Base-by-base conservation (phyloP, 2,797 vertebrate genomes). In the Acanthiza pusilla region DNA sequence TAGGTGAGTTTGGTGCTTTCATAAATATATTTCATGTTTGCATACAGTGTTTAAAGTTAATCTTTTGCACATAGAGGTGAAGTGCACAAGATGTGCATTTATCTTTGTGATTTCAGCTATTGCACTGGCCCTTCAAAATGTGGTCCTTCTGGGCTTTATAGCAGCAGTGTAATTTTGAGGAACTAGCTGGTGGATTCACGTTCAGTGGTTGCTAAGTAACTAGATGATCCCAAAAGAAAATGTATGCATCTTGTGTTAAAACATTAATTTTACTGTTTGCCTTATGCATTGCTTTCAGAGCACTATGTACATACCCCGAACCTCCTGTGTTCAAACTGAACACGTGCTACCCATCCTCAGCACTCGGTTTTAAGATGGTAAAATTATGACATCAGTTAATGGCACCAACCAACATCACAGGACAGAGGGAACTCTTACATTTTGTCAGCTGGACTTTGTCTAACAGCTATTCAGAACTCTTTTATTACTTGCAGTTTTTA, bases 121-220 rank as follows among this genome's bases (percentile, higher is more conserved):
- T 86, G 32, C 73, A 76, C 13, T 47, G n/a, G 47, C 60, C 38
- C 43, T 72, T 94, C 45, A 78, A 68, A 91, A 92, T 84, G 53
- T 91, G 58, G 53, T 83, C 72, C 58, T 91, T 83, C 47, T 53
- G 61, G 50, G 32, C 70, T 91, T 80, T 66, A 22, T 32, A 76
- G 66, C 71, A 66, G 54, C 27, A 79, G 16, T 58, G 26, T 51
- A 60, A 88, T 66, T 92, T 83, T 96, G 71, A 94, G 60, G 66
- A 91, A 50, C 67, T 67, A 62, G 47, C 60, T 89, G 60, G 4
- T 63, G 88, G 62, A 89, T 94, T 94, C 91, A 40, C 76, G 43
- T 71, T 94, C 36, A 26, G 53, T 60, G 51, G 94, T 97, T 97
- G 94, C 96, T 96, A 91, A 91, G 96, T 80, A 96, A 97, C 91